Base-by-base conservation (phyloP, 2,113 vertebrate species). In the Stigmatopora argus region DNA sequence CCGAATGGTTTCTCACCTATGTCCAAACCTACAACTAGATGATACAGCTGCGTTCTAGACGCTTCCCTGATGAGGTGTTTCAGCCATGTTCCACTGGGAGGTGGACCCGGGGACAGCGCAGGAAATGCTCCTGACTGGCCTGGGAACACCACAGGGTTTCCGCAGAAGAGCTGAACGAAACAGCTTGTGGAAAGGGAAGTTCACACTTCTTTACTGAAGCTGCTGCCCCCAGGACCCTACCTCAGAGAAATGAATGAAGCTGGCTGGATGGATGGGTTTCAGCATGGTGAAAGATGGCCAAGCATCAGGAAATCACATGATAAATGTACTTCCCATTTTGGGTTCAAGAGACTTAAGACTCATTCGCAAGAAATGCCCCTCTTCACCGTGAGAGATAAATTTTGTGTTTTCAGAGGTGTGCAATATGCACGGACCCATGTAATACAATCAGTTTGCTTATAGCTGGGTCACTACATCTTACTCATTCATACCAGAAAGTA, bases 1-100 rank as follows among this genome's bases (percentile, higher is more conserved):
- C 55, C 78, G 71, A 68, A 79, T 79, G 79, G 83, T 77, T 84
- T 77, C 64, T 73, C 44, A 44, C 35, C 82, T 62, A 57, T 57
- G 31, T 71, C 65, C 65, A 75, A 83, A 78, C 71, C 18, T 38
- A 13, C 7, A 10, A 41, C 38, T 41, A 41, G 38, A 41, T 7
- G 38, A 41, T 41, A 41, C 6, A 4, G 9, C 6, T 7, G 38
- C 6, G 38, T 41, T 41, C 38, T 41, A 41, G 38, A 41, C 7
- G 38, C 38, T 10, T 41, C 9, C 7, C 38, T 41, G 38, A 8
- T 41, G 38, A 41, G 38, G 38, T 41, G 38, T 41, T 41, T 10
- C 38, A 41, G 7, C 38, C 38, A 41, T 41, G 38, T 41, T 41
- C 38, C 38, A 2, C 38, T 41, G 38, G 38, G 9, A 41, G 9